Evolutionary conservation across 2,888 invertebrate species (phyloP), one percentile per base, ranked within the genome.

Genomic region (Lasioglossum leucozonium): DNA sequence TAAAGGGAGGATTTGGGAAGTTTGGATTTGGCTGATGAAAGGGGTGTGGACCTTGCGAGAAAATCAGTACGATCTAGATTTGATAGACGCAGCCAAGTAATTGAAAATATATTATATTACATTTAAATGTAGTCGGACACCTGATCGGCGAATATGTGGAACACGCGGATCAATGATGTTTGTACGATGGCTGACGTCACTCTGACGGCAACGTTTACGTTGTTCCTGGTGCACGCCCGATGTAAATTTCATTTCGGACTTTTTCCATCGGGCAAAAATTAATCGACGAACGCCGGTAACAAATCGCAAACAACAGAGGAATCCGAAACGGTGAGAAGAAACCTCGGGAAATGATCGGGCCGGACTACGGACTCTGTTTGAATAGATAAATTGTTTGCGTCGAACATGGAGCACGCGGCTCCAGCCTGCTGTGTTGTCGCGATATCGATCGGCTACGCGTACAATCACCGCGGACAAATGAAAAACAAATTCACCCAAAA

Each of bases 401-500:
- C 10, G 55, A 51, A 42, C 40, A 30, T 13, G 44, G 10, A 72
- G 30, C 47, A 72, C n/a, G 37, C 55, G 73, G 55, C n/a, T 11
- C 55, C n/a, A 4, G 73, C 1, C 8, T 6, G 73, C n/a, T 22
- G 2, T 37, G 69, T n/a, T 55, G 73, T 67, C 44, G 67, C 51
- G 69, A 55, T 71, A 71, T 77, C 69, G 77, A 69, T 71, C 71
- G 51, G 47, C 4, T 40, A 8, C 55, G 30, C 69, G 55, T n/a
- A 55, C 77, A 77, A 77, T 77, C 77, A 55, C 71, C 55, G 71
- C 22, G 40, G 26, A 30, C 77, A 71, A 77, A 71, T 71, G 71
- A 77, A 77, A 77, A 77, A 77, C 55, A 55, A 55, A 69, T 71
- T 77, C 71, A 13, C n/a, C 71, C 40, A 77, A 77, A 77, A 71